Conservation (phyloP, 1,140 invertebrate genomes). For the Phocides pigmalion region DNA sequence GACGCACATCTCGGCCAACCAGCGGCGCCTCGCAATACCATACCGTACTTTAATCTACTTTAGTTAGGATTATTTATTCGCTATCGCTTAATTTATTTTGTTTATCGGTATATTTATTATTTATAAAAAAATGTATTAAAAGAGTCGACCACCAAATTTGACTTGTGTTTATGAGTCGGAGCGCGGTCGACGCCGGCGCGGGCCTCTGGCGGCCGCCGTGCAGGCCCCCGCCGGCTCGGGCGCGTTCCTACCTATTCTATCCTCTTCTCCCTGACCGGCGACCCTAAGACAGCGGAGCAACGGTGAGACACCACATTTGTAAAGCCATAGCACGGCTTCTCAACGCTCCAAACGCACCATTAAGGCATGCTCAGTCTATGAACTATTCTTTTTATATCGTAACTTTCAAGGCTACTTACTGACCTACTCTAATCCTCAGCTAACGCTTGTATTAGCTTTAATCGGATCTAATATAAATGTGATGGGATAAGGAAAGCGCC, state of each 20-base stretch:
- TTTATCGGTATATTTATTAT: slow-evolving; percentile 80
- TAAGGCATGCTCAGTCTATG: slow-evolving; percentile 59
- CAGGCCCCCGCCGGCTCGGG: slow-evolving; percentile 54
- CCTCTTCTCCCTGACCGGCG: slow-evolving; percentile 60
- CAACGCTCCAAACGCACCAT: slow-evolving; percentile 71
- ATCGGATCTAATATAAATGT: slow-evolving; percentile 74
- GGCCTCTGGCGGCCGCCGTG: slow-evolving; percentile 42
- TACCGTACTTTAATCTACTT: slow-evolving; percentile 78
- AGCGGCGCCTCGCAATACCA: slow-evolving; percentile 71
- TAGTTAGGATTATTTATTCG: slow-evolving; percentile 83
- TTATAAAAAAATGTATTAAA: slow-evolving; percentile 76
- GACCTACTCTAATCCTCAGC: slow-evolving; percentile 63
- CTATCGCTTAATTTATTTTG: slow-evolving; percentile 83
- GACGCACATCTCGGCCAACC: slow-evolving; percentile 73
- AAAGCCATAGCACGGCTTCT: slow-evolving; percentile 77
- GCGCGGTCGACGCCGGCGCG: slow-evolving; percentile 59
- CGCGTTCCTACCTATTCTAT: slow-evolving; percentile 56
- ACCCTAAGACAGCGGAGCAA: slow-evolving; percentile 72
- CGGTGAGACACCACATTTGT: slow-evolving; percentile 77
- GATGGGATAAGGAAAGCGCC: slow-evolving; percentile 88
- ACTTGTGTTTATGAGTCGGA: slow-evolving; percentile 62
- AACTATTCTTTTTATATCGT: slow-evolving; percentile 55
- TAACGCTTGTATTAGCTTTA: slow-evolving; percentile 76
- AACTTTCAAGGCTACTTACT: slow-evolving; percentile 72
- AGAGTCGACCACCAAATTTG: slow-evolving; percentile 76